A percentile compares a stretch with the other conserved stretches of the same genome.
Conservation (phyloP, 2,888 invertebrate species). For the Saturnia japonica region DNA sequence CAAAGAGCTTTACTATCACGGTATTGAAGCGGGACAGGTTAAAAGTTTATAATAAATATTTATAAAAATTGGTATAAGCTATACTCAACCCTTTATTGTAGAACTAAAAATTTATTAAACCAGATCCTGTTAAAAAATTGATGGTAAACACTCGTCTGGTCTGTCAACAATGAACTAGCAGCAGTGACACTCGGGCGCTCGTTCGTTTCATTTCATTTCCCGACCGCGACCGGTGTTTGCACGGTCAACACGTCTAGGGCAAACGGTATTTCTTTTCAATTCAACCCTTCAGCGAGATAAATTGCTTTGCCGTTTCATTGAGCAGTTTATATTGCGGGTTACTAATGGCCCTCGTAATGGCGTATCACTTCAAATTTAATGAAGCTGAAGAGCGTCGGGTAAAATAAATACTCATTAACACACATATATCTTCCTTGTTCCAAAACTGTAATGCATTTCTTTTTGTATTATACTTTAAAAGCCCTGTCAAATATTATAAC, state of each 20-base stretch:
- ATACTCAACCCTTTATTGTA: not conserved
- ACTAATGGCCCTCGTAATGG: constrained; percentile 17
- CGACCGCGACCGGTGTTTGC: constrained; percentile 60
- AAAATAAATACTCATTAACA: constrained; percentile 15
- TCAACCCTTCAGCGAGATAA: constrained; percentile 44
- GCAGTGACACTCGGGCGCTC: constrained; percentile 48
- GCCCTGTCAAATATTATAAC: not conserved
- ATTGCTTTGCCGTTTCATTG: constrained; percentile 51
- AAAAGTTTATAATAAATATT: too few relatives aligned
- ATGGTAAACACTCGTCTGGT: constrained; percentile 62
- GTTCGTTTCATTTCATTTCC: constrained; percentile 69
- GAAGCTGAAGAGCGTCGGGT: constrained; percentile 12
- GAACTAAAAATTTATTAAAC: constrained; percentile 20
- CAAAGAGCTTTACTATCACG: too few relatives aligned
- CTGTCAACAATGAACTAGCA: constrained; percentile 45
- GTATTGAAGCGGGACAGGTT: too few relatives aligned
- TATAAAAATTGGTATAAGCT: too few relatives aligned
- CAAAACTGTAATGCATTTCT: not conserved
- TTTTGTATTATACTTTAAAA: not conserved
- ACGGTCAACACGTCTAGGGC: constrained; percentile 53
- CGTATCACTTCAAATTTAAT: constrained; percentile 21
- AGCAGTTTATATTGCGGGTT: constrained; percentile 20
- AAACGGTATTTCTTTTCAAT: constrained; percentile 48
- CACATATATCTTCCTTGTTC: constrained; percentile 13
- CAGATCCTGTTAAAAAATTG: constrained; percentile 54